Base-by-base conservation (phyloP, 2,113 vertebrate genomes). In the Pseudorasbora parva region DNA sequence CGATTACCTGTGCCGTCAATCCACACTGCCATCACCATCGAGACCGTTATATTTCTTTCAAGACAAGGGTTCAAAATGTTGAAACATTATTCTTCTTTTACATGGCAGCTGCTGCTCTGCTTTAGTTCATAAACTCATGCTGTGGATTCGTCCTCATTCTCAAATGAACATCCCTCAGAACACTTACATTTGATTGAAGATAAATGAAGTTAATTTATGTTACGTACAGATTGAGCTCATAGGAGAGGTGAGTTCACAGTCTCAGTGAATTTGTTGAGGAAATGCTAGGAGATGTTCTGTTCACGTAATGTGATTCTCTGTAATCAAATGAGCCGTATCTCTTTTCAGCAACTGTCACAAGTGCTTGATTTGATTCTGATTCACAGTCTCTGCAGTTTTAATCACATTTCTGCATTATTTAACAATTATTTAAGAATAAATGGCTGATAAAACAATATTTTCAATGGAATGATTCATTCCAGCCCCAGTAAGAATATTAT, bases 341-440 rank as follows among this genome's bases (percentile, higher is more conserved):
- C 59, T 8, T 33, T 66, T 66, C 30, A 66, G 30, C 15, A 17
- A 33, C 27, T 64, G 15, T 64, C 11, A 64, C 6, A 30, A 64
- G 27, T 8, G 14, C 27, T 64, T 33, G 30, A 5, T 66, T 66
- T 37, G 62, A 68, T 68, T 68, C 30, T 37, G 64, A 68, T 37
- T 68, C 17, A 66, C 62, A 66, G 30, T 66, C 30, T 66, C 30
- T 66, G 62, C 62, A 68, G 64, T 19, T 68, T 68, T 68, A 68
- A 68, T 68, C 64, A 21, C 4, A 4, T 37, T 68, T 10, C 62
- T 37, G 64, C 64, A 68, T 68, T 19, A 66, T 66, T 37, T 4
- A 66, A 66, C 7, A 66, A 66, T 66, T 19, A 30, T 37, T 37
- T 66, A 66, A 33, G 19, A 30, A 66, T 66, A 66, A 33, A 66